Percentiles rank a stretch among this genome's conserved stretches.
Conservation (phyloP, 1,140 invertebrate genomes). For the Drosophila pallidifrons region DNA sequence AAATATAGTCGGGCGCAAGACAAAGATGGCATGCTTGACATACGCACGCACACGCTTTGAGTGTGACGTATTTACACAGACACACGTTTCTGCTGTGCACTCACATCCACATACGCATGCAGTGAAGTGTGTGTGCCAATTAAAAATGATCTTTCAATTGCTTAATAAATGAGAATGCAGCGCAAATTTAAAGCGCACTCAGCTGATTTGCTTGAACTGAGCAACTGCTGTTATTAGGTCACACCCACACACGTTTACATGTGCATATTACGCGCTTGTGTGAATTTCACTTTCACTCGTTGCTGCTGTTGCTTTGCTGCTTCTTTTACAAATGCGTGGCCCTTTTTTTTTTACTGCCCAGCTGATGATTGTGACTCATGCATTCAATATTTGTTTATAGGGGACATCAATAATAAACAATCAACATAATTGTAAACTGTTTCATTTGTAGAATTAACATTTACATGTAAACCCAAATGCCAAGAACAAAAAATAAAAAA, state of each 20-base stretch:
- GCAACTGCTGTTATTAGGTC: slow-evolving; percentile 30
- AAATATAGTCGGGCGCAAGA: slow-evolving; percentile 20
- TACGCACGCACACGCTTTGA: slow-evolving; percentile 9
- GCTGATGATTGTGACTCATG: slow-evolving; percentile 25
- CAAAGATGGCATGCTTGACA: slow-evolving; percentile 18
- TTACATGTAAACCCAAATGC: neutral
- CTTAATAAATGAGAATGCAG: slow-evolving; percentile 18
- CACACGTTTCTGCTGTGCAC: neutral
- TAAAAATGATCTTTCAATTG: slow-evolving; percentile 39
- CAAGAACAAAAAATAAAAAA: neutral
- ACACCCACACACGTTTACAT: slow-evolving; percentile 16
- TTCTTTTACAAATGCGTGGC: slow-evolving; percentile 14
- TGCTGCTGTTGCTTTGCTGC: neutral
- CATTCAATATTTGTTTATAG: neutral
- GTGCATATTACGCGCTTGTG: neutral
- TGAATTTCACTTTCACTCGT: slow-evolving; percentile 23
- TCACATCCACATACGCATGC: neutral
- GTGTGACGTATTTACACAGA: slow-evolving; percentile 3
- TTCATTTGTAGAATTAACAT: slow-evolving; percentile 6
- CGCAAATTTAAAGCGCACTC: slow-evolving; percentile 24
- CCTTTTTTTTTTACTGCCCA: slow-evolving; percentile 19
- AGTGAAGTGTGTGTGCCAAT: slow-evolving; percentile 16
- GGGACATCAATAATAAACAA: slow-evolving; percentile 6
- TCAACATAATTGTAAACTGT: neutral
- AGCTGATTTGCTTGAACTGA: slow-evolving; percentile 15